Conservation (phyloP, 2,888 invertebrate genomes). For the Hymenopus coronatus region DNA sequence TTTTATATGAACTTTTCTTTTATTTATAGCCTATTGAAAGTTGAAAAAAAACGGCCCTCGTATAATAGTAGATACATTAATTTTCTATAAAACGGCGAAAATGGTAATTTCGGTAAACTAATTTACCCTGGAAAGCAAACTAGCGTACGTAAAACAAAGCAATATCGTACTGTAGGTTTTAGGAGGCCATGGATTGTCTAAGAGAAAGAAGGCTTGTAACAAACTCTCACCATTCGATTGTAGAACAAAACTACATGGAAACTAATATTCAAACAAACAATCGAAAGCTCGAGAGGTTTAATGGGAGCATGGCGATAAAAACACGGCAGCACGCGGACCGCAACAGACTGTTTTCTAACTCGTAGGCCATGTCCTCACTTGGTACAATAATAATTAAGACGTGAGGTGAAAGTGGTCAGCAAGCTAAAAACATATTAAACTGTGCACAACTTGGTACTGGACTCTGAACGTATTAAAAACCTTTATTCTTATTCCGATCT, state of each 20-base stretch:
- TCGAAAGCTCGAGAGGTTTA: background rate
- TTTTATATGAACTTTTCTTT: no score
- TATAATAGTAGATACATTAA: no score
- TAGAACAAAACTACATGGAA: background rate
- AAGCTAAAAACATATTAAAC: background rate
- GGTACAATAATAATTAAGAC: background rate
- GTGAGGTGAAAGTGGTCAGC: background rate
- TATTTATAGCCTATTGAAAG: no score
- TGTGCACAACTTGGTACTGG: background rate
- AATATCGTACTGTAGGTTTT: no score
- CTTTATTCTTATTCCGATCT: background rate
- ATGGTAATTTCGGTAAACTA: no score
- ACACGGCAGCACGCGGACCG: background rate
- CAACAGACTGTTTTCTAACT: background rate
- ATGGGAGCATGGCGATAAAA: background rate
- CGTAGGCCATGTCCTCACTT: background rate
- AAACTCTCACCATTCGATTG: no score
- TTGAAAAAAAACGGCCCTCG: no score
- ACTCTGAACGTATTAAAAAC: background rate
- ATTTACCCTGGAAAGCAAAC: no score
- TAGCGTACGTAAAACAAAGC: no score
- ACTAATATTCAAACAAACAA: background rate
- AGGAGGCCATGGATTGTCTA: no score
- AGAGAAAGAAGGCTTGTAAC: no score
- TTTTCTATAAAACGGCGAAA: no score